Conservation (phyloP, 1,140 invertebrate genomes). For the Lasioglossum baleicum region DNA sequence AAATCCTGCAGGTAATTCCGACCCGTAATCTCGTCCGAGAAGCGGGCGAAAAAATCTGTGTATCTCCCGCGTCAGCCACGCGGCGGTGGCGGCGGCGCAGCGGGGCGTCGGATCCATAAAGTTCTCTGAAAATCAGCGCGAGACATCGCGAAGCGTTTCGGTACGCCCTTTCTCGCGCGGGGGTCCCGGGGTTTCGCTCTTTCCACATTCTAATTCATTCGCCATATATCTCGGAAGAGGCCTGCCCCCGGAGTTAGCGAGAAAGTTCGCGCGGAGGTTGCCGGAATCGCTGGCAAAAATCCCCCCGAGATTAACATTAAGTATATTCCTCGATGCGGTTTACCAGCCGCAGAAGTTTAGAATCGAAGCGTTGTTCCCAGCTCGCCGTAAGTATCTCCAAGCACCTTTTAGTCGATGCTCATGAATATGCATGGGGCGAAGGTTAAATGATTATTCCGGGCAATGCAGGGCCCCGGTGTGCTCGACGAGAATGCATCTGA, state of each 20-base stretch:
- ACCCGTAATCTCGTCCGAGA: too few species aligned
- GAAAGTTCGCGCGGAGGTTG: constrained; percentile 1
- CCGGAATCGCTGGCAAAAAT: neutral
- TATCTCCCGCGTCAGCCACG: too few species aligned
- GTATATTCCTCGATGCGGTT: constrained; percentile 1
- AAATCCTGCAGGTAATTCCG: too few species aligned
- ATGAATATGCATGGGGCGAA: constrained; percentile 25
- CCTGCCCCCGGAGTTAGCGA: neutral
- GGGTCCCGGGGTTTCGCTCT: neutral
- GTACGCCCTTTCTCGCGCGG: neutral
- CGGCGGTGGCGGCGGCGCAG: too few species aligned
- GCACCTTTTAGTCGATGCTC: constrained; percentile 20
- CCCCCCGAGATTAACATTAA: constrained; percentile 21
- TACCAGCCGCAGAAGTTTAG: constrained; percentile 20
- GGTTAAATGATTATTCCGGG: constrained; percentile 45
- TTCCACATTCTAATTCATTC: neutral
- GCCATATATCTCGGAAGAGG: neutral
- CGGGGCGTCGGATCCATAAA: too few species aligned
- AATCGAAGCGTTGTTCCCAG: constrained; percentile 6
- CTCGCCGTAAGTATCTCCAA: neutral
- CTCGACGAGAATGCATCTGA: constrained; percentile 25
- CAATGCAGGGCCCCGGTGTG: constrained; percentile 7
- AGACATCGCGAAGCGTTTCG: neutral
- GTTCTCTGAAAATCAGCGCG: too few species aligned
- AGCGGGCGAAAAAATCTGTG: too few species aligned